Evolutionary conservation across 2,797 vertebrate species (phyloP).

Genomic region (Knipowitschia caucasica): DNA sequence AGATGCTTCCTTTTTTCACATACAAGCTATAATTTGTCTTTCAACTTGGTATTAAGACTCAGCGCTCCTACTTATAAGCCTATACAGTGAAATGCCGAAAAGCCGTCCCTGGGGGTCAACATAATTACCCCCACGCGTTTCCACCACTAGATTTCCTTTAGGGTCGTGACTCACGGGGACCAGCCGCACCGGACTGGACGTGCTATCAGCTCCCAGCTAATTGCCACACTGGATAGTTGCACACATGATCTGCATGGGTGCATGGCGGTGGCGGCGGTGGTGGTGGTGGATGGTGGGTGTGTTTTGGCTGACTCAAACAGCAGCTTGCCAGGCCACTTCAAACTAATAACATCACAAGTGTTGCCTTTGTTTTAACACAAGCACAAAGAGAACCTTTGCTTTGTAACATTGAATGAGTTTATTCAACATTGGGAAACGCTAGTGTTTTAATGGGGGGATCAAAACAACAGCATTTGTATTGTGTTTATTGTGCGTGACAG

Average conservation of each 20-base stretch:
- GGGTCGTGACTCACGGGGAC: constrained; percentile 59
- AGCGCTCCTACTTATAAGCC: constrained; percentile 41
- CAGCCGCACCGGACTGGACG: constrained; percentile 20
- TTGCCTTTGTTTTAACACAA: constrained; percentile 16
- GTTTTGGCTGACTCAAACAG: constrained; percentile 35
- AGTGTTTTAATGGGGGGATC: background rate
- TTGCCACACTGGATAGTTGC: constrained; percentile 38
- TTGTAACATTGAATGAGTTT: background rate
- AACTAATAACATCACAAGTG: constrained; percentile 19
- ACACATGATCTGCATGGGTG: constrained; percentile 27
- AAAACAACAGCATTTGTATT: too few species aligned
- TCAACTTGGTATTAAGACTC: constrained; percentile 35
- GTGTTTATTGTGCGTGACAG: too few species aligned
- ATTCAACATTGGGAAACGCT: background rate
- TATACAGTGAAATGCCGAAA: constrained; percentile 39
- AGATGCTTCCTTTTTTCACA: background rate
- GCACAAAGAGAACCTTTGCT: constrained; percentile 1
- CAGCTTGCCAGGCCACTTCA: constrained; percentile 24
- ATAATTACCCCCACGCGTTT: constrained; percentile 59
- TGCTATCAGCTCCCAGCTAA: constrained; percentile 56
- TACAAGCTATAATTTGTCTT: constrained; percentile 36
- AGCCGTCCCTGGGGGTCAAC: constrained; percentile 53
- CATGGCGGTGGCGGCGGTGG: constrained; percentile 1
- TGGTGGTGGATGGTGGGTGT: constrained; percentile 27
- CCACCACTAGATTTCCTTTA: constrained; percentile 55